These are phyloP conservation scores for Temnothorax longispinosus DNA, from an alignment of 1,140 invertebrate species.

Conservation along the genomic window DNA sequence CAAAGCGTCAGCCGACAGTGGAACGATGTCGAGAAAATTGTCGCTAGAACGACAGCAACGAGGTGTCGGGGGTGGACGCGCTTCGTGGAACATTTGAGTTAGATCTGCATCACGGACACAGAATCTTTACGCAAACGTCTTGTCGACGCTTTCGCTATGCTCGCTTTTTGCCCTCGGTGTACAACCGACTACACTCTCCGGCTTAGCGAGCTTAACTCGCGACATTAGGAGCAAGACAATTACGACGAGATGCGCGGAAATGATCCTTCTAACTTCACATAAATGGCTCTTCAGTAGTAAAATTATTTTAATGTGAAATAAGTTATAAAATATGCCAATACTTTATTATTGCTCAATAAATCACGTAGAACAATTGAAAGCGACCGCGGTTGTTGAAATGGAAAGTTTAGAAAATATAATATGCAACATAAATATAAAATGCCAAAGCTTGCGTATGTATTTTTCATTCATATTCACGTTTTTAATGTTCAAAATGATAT, in stretches of 20 bases:
- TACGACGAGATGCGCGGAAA: background rate
- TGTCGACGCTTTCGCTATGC: conserved; percentile 32
- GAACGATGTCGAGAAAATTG: conserved; percentile 55
- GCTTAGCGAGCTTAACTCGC: background rate
- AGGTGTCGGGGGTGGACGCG: conserved; percentile 27
- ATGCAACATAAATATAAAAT: too few species aligned
- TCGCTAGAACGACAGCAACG: conserved; percentile 22
- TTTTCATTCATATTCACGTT: background rate
- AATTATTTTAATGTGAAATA: background rate
- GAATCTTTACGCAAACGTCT: conserved; percentile 21
- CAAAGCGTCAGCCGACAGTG: conserved; percentile 36
- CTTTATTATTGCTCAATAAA: background rate
- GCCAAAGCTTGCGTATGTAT: background rate
- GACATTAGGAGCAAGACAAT: background rate
- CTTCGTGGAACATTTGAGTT: conserved; percentile 43
- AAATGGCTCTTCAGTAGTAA: background rate
- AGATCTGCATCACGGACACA: conserved; percentile 28
- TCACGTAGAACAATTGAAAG: background rate
- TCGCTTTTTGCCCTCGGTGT: conserved; percentile 5
- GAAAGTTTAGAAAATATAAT: background rate
- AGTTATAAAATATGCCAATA: background rate
- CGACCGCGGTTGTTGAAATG: background rate
- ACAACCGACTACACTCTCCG: background rate
- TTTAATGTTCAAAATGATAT: background rate
- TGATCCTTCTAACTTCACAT: background rate